Evolutionary conservation across 1,140 invertebrate species (phyloP), one percentile per base, ranked within the genome.

Genomic region (Dysdera silvatica): DNA sequence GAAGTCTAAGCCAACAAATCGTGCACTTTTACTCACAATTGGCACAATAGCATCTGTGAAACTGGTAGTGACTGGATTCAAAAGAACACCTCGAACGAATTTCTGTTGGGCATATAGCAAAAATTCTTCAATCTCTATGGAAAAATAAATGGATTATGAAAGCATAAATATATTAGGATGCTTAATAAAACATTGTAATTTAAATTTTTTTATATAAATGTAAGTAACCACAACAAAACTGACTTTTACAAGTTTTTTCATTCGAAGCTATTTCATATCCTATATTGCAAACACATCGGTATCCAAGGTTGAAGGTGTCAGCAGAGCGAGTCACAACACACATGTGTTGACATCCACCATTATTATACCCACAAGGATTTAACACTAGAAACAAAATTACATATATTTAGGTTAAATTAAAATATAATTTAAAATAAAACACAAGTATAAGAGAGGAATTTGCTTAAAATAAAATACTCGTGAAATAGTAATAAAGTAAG

Each of bases 1-100:
- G 73, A 95, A 98, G 74, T 99, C 96, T 20, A 98, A 76, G n/a
- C 94, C 95, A 4, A 98, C 95, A 74, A 97, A 96, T 71, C 94
- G 81, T 0, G 94, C 95, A 26, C 92, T 82, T 41, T 89, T 79
- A 0, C 92, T 95, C 0, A 95, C 91, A 2, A 83, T 78, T 8
- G 81, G 82, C 14, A 79, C 73, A 18, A 98, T 97, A 2, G 95
- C 95, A 74, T 98, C 95, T 66, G 87, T 91, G 70, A 97, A 93
- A 0, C 88, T 88, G 74, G 91, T 86, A 41, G 88, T 85, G 0
- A 94, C 85, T 0, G 92, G 91, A 69, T 95, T 83, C 23, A 96
- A 74, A 0, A 96, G 88, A 31, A 95, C 88, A 23, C 94, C 95
- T 73, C 96, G 92, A 60, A 98, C 95, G 70, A 96, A 95, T 65